These are phyloP conservation scores for Sebastes baramenuke DNA, from an alignment of 2,797 vertebrate species.

Conservation along the genomic window DNA sequence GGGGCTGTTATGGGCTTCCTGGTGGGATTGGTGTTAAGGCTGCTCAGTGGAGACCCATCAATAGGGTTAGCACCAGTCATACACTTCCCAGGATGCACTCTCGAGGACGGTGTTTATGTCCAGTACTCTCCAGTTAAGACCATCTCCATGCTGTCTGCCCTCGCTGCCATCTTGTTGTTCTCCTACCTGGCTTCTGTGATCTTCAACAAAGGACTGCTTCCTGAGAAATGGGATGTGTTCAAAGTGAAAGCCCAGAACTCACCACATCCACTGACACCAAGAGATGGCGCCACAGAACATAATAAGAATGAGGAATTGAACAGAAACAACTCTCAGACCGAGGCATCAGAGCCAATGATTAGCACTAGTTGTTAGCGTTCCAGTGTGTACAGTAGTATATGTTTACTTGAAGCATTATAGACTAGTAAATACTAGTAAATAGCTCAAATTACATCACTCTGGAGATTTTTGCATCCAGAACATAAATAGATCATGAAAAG, in stretches of 20 bases:
- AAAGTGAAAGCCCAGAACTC: slow-evolving; percentile 17
- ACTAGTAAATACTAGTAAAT: too few relatives aligned
- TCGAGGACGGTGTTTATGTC: slow-evolving; percentile 52
- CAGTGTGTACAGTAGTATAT: too few relatives aligned
- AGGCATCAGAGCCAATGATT: background rate
- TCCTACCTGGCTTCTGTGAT: slow-evolving; percentile 19
- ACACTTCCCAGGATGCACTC: slow-evolving; percentile 70
- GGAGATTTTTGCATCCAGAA: too few relatives aligned
- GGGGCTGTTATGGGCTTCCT: too few relatives aligned
- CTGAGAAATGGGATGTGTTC: slow-evolving; percentile 46
- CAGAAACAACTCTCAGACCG: background rate
- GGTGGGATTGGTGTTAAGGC: too few relatives aligned
- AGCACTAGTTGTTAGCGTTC: background rate
- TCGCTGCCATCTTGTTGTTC: slow-evolving; percentile 51
- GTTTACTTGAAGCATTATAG: too few relatives aligned
- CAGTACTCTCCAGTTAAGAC: slow-evolving; percentile 80
- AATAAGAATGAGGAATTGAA: background rate
- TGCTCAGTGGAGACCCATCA: too few relatives aligned
- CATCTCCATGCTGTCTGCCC: slow-evolving; percentile 69
- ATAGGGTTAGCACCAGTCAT: slow-evolving; percentile 60
- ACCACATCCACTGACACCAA: background rate
- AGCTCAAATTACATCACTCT: too few relatives aligned
- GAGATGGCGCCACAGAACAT: fast-evolving
- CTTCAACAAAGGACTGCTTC: slow-evolving; percentile 31
- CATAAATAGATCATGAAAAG: too few relatives aligned